Percentiles rank a stretch among this genome's conserved stretches.
These are phyloP conservation scores for Prietella phreatophila DNA, from an alignment of 2,113 vertebrate species.

Conservation along the genomic window DNA sequence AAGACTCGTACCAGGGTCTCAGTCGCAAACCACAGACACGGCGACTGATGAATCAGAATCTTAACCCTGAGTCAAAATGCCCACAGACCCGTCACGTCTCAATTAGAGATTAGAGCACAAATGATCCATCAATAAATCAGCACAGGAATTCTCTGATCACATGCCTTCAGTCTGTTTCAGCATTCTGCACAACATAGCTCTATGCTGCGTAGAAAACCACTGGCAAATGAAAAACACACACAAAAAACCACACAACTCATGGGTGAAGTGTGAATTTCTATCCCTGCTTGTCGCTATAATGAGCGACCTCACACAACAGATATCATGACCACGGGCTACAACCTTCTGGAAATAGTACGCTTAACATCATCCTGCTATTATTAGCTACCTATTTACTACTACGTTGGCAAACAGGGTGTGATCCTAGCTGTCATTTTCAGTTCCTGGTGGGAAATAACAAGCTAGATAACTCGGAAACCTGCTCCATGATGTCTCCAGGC, in stretches of 20 bases:
- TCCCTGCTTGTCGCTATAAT: constrained; percentile 3
- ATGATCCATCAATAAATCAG: neutral
- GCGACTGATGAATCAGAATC: constrained; percentile 74
- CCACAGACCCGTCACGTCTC: neutral
- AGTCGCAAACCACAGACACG: constrained; percentile 57
- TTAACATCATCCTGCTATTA: constrained; percentile 19
- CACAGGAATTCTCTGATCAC: neutral
- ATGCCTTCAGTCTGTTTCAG: neutral
- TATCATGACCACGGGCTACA: constrained; percentile 17
- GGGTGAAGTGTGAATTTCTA: constrained; percentile 14
- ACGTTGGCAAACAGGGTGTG: constrained; percentile 29
- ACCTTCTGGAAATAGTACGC: constrained; percentile 18
- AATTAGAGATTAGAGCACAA: neutral
- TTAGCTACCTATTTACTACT: constrained; percentile 32
- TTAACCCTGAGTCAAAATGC: constrained; percentile 21
- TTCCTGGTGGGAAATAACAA: constrained; percentile 22
- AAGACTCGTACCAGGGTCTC: constrained; percentile 65
- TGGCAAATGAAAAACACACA: neutral
- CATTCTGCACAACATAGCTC: neutral
- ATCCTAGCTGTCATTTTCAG: neutral
- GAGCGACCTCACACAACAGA: constrained; percentile 7
- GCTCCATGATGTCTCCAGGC: constrained; percentile 7
- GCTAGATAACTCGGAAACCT: neutral
- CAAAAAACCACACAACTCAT: neutral
- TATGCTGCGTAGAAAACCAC: neutral